A percentile compares a stretch with the other conserved stretches of the same genome.
Conservation (phyloP, 2,797 vertebrate species). For the Cercopithecus mitis region DNA sequence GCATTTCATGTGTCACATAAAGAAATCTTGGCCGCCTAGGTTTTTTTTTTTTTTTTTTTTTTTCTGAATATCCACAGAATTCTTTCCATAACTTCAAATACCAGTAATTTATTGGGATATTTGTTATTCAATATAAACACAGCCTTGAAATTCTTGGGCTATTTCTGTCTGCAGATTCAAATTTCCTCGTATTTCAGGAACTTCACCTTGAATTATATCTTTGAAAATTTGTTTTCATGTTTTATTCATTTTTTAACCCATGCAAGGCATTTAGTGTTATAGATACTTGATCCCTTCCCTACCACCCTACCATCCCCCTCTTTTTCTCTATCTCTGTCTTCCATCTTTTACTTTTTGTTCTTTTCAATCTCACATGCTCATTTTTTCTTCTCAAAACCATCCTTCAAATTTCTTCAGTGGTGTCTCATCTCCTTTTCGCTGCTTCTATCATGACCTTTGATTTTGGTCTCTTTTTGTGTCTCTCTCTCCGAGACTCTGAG, state of each 20-base stretch:
- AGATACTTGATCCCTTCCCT: neutral
- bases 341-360: neutral
- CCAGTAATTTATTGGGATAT: neutral
- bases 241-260: no score
- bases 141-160: neutral
- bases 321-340: no score
- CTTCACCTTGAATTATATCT: neutral
- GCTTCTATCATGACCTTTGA: neutral
- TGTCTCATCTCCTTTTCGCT: neutral
- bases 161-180: neutral
- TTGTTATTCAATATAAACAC: neutral
- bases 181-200: neutral
- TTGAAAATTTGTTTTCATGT: neutral
- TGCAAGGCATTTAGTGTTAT: neutral
- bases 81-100: neutral
- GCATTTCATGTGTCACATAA: neutral
- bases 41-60: neutral
- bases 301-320: neutral
- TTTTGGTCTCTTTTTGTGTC: neutral
- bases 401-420: neutral
- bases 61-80: no score
- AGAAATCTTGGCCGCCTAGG: neutral
- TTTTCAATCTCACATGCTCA: neutral
- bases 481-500: neutral
- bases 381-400: neutral